Evolutionary conservation across 2,888 invertebrate genomes (phyloP).

Genomic region (Eupithecia vulgata): DNA sequence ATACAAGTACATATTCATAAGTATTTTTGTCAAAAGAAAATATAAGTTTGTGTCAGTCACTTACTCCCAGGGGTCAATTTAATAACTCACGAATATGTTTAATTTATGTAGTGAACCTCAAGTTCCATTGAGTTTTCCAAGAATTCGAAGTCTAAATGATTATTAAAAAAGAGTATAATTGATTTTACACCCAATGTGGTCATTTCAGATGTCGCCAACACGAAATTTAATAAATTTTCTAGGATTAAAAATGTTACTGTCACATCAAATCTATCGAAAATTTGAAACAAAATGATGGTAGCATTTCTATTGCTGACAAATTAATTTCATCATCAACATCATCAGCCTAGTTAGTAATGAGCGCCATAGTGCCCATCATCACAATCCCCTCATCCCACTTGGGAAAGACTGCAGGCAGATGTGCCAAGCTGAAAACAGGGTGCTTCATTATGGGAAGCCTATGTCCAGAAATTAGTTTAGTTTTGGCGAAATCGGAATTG

Average conservation of each 20-base stretch:
- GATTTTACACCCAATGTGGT: background rate
- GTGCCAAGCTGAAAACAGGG: too few species aligned
- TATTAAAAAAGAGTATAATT: background rate
- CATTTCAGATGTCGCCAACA: background rate
- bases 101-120: background rate
- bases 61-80: slow-evolving; percentile 42
- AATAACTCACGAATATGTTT: background rate
- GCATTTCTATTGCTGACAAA: background rate
- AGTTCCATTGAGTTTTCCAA: background rate
- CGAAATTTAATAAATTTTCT: background rate
- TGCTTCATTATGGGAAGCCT: too few species aligned
- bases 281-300: background rate
- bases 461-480: too few species aligned
- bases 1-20: slow-evolving; percentile 35
- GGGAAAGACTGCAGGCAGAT: too few species aligned
- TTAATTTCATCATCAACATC: too few species aligned
- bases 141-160: background rate
- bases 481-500: background rate
- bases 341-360: too few species aligned
- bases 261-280: background rate
- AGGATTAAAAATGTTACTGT: background rate
- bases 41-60: slow-evolving; percentile 38
- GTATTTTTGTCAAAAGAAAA: slow-evolving; percentile 39
- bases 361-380: too few species aligned
- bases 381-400: too few species aligned